Percentiles rank a stretch among this genome's conserved stretches.
Evolutionary conservation across 2,113 vertebrate species (phyloP).

Genomic region (Calonectris borealis): DNA sequence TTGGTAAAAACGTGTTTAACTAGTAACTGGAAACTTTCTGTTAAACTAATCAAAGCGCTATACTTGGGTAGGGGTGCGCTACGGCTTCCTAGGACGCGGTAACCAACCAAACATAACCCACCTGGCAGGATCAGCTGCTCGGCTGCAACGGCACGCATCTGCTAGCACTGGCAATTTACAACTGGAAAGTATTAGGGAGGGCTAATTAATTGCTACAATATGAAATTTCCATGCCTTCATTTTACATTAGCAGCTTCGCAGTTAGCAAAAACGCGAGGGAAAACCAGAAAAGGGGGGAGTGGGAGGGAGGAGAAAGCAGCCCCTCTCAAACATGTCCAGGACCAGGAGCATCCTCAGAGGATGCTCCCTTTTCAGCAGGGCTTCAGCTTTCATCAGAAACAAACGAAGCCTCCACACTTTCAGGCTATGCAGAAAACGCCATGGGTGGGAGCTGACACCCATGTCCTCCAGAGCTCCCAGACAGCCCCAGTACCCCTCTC

Average conservation of each 20-base stretch:
- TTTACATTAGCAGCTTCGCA: background rate
- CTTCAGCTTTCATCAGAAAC: background rate
- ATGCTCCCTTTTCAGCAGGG: background rate
- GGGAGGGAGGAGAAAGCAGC: background rate
- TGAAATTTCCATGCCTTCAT: conserved; percentile 15
- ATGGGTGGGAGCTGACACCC: background rate
- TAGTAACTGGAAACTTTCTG: conserved; percentile 4
- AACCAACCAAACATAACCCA: background rate
- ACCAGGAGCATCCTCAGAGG: background rate
- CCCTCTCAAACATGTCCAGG: background rate
- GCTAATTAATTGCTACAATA: conserved; percentile 20
- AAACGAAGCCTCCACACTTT: rapidly evolving
- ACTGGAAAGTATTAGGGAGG: conserved; percentile 25
- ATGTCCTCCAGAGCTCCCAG: background rate
- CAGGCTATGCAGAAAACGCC: background rate
- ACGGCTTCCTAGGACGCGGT: background rate
- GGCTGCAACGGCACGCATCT: background rate
- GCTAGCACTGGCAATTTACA: background rate
- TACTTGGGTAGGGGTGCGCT: background rate
- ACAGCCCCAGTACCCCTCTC: background rate
- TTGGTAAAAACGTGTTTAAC: background rate
- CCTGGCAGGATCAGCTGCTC: conserved; percentile 4
- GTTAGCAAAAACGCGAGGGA: background rate
- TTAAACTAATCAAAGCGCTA: background rate
- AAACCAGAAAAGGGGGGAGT: background rate